Conservation (phyloP, 2,113 vertebrate genomes). For the Menidia beryllina region DNA sequence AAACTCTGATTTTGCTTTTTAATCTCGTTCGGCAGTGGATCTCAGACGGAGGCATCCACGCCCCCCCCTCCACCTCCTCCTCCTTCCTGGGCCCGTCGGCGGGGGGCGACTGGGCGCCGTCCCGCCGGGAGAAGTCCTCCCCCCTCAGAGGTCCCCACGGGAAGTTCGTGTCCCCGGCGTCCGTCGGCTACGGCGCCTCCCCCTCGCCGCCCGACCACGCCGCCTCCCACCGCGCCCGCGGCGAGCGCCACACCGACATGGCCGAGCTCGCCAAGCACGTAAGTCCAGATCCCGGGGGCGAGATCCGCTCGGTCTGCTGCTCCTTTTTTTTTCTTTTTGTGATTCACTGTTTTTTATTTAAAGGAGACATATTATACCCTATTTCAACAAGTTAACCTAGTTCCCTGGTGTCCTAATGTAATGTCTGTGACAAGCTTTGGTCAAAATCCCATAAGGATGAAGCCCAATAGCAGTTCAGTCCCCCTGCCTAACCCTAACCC, state of each 20-base stretch:
- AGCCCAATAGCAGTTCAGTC: too few species aligned
- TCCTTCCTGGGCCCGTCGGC: conserved; percentile 79
- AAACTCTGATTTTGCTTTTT: background rate
- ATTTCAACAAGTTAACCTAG: too few species aligned
- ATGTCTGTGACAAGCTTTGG: too few species aligned
- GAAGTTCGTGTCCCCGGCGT: conserved; percentile 78
- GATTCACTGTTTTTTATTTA: too few species aligned
- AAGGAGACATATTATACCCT: too few species aligned
- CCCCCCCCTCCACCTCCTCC: conserved; percentile 78
- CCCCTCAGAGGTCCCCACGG: conserved; percentile 76
- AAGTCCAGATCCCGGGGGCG: too few species aligned
- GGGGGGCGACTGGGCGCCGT: conserved; percentile 78
- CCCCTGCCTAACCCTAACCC: too few species aligned
- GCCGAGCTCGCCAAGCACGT: conserved; percentile 93
- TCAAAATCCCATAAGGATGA: too few species aligned
- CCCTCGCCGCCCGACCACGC: conserved; percentile 70
- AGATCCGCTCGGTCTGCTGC: too few species aligned
- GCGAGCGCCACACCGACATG: conserved; percentile 88
- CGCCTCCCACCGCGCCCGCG: conserved; percentile 67
- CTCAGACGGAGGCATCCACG: conserved; percentile 77
- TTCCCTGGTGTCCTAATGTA: too few species aligned
- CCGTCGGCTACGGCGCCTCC: conserved; percentile 55
- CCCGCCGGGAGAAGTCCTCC: conserved; percentile 61
- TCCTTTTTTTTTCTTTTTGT: too few species aligned
- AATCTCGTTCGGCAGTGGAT: conserved; percentile 81